Conservation (phyloP, 2,113 vertebrate genomes). For the Amphiprion percula region DNA sequence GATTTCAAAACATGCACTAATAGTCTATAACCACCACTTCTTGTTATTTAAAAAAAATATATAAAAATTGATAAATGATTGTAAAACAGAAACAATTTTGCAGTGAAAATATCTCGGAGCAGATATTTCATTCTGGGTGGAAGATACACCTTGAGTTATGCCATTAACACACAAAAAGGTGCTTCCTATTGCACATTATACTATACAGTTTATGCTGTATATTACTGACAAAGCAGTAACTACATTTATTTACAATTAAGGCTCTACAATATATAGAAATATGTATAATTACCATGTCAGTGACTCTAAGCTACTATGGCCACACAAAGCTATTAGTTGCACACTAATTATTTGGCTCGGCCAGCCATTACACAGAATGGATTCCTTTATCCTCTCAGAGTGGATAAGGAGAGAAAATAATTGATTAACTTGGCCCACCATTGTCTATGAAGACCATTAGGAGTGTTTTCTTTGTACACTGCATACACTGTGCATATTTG, state of each 20-base stretch:
- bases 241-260: not conserved
- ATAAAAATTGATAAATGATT: too few relatives aligned
- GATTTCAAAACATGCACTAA: too few relatives aligned
- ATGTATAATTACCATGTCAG: conserved; percentile 9
- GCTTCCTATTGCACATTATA: too few relatives aligned
- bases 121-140: too few relatives aligned
- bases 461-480: too few relatives aligned
- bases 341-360: not conserved
- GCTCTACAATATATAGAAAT: not conserved
- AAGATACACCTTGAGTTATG: too few relatives aligned
- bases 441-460: conserved; percentile 1
- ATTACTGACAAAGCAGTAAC: not conserved
- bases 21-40: too few relatives aligned
- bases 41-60: too few relatives aligned
- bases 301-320: not conserved
- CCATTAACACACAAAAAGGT: too few relatives aligned
- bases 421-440: conserved; percentile 10
- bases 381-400: conserved; percentile 12
- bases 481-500: not conserved
- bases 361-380: conserved; percentile 20
- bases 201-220: too few relatives aligned
- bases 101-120: too few relatives aligned
- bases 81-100: too few relatives aligned
- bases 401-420: conserved; percentile 29
- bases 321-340: conserved; percentile 8